Evolutionary conservation across 2,888 invertebrate genomes (phyloP), one percentile per base, ranked within the genome.

Genomic region (Tachystola acroxantha): DNA sequence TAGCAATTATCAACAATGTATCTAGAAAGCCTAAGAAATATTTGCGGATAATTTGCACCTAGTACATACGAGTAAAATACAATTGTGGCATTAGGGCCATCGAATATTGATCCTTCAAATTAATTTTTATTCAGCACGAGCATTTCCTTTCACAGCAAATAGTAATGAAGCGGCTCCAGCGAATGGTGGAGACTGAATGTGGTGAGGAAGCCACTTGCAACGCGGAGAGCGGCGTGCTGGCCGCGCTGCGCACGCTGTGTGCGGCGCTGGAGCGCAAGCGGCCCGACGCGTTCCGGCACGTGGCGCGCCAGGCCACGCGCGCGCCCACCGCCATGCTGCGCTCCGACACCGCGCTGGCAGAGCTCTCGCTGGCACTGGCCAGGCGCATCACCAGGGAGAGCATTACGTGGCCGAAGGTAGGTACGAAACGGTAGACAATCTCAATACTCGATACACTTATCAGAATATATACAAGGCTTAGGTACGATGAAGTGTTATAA

Each of bases 391-490:
- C 94, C 47, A 90, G 92, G 37, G 80, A 88, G 22, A 93, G 93
- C 52, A 91, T 94, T 42, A 93, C 91, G 0, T 95, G 94, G 95
- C 92, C 93, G 37, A 94, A 94, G 82, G 91, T 94, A 52, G 29
- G 9, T 19, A 19, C 11, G 9, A 32, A 28, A 20, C 16, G n/a
- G n/a, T 36, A 25, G 11, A 37, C 32, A 33, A 31, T 30, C 11
- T 12, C 9, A 32, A n/a, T n/a, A n/a, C n/a, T 13, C n/a, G 16
- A 20, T n/a, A n/a, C n/a, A n/a, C n/a, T n/a, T n/a, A n/a, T n/a
- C n/a, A n/a, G n/a, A n/a, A n/a, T n/a, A n/a, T n/a, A n/a, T n/a
- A n/a, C n/a, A n/a, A n/a, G n/a, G n/a, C n/a, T n/a, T n/a, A n/a
- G n/a, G n/a, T n/a, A n/a, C n/a, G n/a, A n/a, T n/a, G n/a, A n/a